Evolutionary conservation across 2,888 invertebrate genomes (phyloP).

Genomic region (Caenorhabditis japonica): DNA sequence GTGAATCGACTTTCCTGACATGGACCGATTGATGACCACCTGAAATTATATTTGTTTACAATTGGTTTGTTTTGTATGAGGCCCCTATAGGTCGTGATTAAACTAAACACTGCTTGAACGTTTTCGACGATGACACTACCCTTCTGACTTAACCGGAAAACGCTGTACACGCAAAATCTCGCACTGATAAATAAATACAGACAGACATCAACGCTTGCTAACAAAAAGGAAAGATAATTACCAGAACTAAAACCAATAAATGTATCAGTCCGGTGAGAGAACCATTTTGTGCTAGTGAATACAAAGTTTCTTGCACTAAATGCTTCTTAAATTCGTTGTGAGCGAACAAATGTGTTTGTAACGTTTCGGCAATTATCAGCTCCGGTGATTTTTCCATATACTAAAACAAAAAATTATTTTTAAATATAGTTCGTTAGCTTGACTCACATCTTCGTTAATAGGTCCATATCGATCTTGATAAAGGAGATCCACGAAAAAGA

Average conservation of each 20-base stretch:
- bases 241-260: conserved; percentile 73
- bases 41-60: no score
- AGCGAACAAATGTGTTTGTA: conserved; percentile 74
- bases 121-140: no score
- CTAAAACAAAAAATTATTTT: conserved; percentile 34
- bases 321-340: conserved; percentile 72
- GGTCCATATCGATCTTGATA: conserved; percentile 63
- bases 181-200: no score
- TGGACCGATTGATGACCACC: conserved; percentile 74
- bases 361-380: conserved; percentile 72
- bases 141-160: no score
- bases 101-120: no score
- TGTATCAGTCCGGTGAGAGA: conserved; percentile 73
- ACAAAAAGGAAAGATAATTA: conserved; percentile 10
- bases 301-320: conserved; percentile 74
- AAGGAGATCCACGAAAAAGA: conserved; percentile 70
- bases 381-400: conserved; percentile 60
- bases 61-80: no score
- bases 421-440: background rate
- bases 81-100: no score
- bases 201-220: no score
- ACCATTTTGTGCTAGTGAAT: conserved; percentile 75
- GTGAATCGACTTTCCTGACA: conserved; percentile 74
- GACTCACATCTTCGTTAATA: conserved; percentile 65
- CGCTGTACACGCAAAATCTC: no score